Conservation (phyloP, 2,797 vertebrate species). For the Nyctibius grandis region DNA sequence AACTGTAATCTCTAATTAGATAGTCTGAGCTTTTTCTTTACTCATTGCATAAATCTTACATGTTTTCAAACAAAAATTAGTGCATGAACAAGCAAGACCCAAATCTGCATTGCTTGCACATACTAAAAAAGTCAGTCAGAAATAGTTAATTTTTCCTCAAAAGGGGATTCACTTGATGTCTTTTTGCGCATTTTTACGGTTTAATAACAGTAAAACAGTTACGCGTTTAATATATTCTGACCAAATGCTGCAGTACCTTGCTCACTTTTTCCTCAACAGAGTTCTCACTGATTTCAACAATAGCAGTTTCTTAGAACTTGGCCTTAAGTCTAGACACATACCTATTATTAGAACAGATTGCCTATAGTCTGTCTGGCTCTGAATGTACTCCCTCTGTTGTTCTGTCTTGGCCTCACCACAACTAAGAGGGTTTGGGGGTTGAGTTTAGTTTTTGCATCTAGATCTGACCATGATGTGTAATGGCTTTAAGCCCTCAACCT, state of each 20-base stretch:
- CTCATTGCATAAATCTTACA: background rate
- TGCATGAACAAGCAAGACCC: background rate
- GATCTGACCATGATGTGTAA: slow-evolving; percentile 5
- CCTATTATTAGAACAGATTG: slow-evolving; percentile 24
- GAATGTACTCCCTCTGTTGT: background rate
- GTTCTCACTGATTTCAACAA: background rate
- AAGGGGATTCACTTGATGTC: background rate
- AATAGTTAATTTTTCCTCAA: background rate
- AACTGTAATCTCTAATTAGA: background rate
- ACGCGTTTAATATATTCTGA: background rate
- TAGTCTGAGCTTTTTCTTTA: background rate
- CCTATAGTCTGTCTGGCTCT: background rate
- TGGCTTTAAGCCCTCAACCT: slow-evolving; percentile 54
- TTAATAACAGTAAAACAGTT: too few relatives aligned
- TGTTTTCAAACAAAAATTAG: background rate
- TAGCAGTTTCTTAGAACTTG: background rate
- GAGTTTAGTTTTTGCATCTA: background rate
- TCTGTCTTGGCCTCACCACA: background rate
- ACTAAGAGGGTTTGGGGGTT: background rate
- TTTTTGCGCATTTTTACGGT: background rate
- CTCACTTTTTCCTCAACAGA: background rate
- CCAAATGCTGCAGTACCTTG: background rate
- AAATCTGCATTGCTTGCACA: background rate
- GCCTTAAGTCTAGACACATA: background rate
- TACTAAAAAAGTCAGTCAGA: background rate